Base-by-base conservation (phyloP, 2,888 invertebrate genomes). In the Spodoptera picta region DNA sequence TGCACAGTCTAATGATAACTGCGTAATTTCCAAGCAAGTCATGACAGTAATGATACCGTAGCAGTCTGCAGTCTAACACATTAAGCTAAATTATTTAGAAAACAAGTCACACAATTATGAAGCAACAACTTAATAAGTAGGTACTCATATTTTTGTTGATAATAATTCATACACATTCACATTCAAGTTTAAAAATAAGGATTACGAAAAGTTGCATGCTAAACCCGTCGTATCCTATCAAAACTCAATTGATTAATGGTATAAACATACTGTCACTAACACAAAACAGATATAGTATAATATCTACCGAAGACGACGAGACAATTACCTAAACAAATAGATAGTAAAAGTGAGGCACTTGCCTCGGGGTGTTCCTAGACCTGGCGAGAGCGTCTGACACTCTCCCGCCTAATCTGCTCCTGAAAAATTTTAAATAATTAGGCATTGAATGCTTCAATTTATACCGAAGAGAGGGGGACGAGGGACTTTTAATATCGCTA, bases 311-410 rank as follows among this genome's bases (percentile, higher is more conserved):
- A 67, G 68, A 60, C 53, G 73, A 47, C 23, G 53, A 50, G 42
- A 73, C 41, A 47, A 48, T 73, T 65, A 68, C 72, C 60, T 73
- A 67, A 23, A 49, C 43, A 53, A 52, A 60, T 51, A 67, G 45
- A 51, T 69, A 69, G 31, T 68, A 52, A 69, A 60, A 60, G 9
- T 69, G 69, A 69, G 69, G 74, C 69, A 74, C 69, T 69, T 69
- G 69, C 74, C 69, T 69, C 69, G 74, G 74, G 45, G 69, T 69
- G 19, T 74, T 69, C 63, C 74, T 69, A 69, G 69, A 69, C 63
- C 69, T 69, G 74, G 70, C 69, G 69, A 69, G 74, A 69, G 69
- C 69, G 69, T 69, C 41, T 53, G 69, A 62, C 69, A 56, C 56
- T 12, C 48, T 61, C 43, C 48, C 56, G 45, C 43, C 63, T 69